Percentiles rank a stretch among this genome's conserved stretches.
These are phyloP conservation scores for Thaleichthys pacificus DNA, from an alignment of 2,797 vertebrate species.

Conservation along the genomic window DNA sequence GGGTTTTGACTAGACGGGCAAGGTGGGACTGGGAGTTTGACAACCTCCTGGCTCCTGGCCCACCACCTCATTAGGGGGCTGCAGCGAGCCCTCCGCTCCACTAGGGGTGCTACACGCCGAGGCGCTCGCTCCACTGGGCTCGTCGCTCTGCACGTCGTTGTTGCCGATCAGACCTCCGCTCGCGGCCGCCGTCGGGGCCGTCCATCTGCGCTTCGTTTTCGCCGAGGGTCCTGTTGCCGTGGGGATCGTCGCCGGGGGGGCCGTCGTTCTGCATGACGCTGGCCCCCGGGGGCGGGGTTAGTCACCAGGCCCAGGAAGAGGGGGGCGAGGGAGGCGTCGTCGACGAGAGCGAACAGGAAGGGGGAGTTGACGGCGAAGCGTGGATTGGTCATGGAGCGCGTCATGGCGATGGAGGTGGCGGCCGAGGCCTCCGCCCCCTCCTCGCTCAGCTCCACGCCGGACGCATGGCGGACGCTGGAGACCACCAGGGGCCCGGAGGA, in stretches of 20 bases:
- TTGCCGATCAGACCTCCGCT: neutral
- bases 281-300: constrained; percentile 79
- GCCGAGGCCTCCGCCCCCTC: constrained; percentile 85
- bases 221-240: constrained; percentile 17
- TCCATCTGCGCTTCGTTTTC: neutral
- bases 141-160: constrained; percentile 21
- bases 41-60: constrained; percentile 12
- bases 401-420: constrained; percentile 70
- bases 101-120: constrained; percentile 37
- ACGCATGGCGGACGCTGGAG: constrained; percentile 81
- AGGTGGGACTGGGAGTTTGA: constrained; percentile 15
- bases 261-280: constrained; percentile 37
- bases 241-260: constrained; percentile 36
- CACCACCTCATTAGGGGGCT: constrained; percentile 31
- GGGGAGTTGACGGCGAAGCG: constrained; percentile 84
- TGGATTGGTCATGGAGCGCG: constrained; percentile 74
- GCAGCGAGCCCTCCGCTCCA: constrained; percentile 30
- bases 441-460: constrained; percentile 84
- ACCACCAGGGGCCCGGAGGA: constrained; percentile 76
- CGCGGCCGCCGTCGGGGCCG: neutral
- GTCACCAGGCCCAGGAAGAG: constrained; percentile 85
- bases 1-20: constrained; percentile 13
- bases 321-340: constrained; percentile 78
- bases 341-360: constrained; percentile 83
- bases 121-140: constrained; percentile 30